A percentile compares a stretch with the other conserved stretches of the same genome.
Conservation (phyloP, 2,797 vertebrate genomes). For the Brotogeris chrysoptera region DNA sequence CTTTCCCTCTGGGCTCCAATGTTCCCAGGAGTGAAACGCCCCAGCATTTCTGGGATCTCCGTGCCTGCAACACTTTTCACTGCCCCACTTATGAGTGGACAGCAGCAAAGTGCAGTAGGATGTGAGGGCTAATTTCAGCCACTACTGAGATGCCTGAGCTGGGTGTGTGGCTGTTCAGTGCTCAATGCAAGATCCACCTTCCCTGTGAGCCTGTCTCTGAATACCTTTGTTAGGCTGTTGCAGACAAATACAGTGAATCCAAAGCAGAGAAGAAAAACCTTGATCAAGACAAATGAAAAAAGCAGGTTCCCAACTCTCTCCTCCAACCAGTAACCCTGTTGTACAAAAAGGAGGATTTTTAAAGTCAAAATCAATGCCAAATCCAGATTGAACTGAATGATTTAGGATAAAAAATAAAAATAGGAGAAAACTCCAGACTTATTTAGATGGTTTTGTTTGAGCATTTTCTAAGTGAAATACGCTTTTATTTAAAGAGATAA, state of each 20-base stretch:
- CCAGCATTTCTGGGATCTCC: not conserved
- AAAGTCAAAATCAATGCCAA: slow-evolving; percentile 32
- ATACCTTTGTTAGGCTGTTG: not conserved
- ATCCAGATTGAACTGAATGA: not conserved
- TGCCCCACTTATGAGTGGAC: not conserved
- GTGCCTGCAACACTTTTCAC: not conserved
- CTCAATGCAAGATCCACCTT: not conserved
- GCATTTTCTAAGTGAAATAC: not conserved
- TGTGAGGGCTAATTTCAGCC: not conserved
- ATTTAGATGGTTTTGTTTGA: not conserved
- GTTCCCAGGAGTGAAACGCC: not conserved
- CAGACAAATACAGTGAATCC: not conserved
- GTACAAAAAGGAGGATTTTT: slow-evolving; percentile 16
- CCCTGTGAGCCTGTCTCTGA: not conserved
- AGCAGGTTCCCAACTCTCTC: not conserved
- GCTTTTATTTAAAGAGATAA: slow-evolving; percentile 9
- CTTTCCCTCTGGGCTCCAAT: not conserved
- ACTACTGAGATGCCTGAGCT: not conserved
- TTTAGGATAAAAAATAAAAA: not conserved
- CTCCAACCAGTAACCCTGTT: slow-evolving; percentile 31
- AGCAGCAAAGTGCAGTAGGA: not conserved
- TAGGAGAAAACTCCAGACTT: not conserved
- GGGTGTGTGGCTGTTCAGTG: not conserved
- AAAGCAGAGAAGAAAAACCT: not conserved
- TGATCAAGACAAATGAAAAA: slow-evolving; percentile 41